Evolutionary conservation across 2,797 vertebrate species (phyloP).

Genomic region (Enteromius thamalakanensis): DNA sequence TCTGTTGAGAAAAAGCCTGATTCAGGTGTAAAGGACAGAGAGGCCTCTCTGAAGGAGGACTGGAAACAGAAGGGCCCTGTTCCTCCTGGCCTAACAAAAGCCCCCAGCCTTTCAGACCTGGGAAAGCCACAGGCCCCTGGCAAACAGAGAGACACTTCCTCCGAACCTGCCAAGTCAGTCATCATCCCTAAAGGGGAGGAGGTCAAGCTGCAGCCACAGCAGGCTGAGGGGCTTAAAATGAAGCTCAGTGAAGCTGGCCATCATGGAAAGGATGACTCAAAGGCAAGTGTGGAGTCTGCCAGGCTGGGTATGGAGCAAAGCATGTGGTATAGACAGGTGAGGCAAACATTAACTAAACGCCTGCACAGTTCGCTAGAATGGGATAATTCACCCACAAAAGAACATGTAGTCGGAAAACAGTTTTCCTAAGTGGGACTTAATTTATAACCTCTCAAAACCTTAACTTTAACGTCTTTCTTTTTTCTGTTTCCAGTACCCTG

Average conservation of each 20-base stretch:
- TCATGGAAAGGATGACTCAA: slow-evolving; percentile 91
- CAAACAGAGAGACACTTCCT: slow-evolving; percentile 88
- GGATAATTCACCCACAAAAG: neutral
- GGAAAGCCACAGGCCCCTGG: slow-evolving; percentile 84
- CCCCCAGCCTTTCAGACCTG: slow-evolving; percentile 89
- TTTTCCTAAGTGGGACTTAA: neutral
- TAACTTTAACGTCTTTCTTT: slow-evolving; percentile 67
- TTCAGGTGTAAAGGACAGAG: slow-evolving; percentile 87
- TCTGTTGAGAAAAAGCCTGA: slow-evolving; percentile 89
- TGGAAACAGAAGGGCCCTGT: slow-evolving; percentile 94
- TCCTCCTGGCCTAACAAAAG: slow-evolving; percentile 92
- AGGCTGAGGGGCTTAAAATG: slow-evolving; percentile 90
- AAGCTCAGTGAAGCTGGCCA: slow-evolving; percentile 89
- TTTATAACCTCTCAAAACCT: neutral
- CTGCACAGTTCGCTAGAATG: neutral
- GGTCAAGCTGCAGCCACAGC: slow-evolving; percentile 83
- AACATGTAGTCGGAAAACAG: neutral
- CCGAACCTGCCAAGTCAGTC: slow-evolving; percentile 87
- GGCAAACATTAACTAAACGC: slow-evolving; percentile 50
- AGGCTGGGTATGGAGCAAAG: slow-evolving; percentile 86
- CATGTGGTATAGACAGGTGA: slow-evolving; percentile 97
- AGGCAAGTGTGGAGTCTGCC: slow-evolving; percentile 79
- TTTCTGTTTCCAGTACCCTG: slow-evolving; percentile 89
- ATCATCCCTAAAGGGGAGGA: slow-evolving; percentile 93
- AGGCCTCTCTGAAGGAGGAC: slow-evolving; percentile 86